These are phyloP conservation scores for Ichneumoninae sp. DNA, from an alignment of 2,888 invertebrate species.

Conservation along the genomic window DNA sequence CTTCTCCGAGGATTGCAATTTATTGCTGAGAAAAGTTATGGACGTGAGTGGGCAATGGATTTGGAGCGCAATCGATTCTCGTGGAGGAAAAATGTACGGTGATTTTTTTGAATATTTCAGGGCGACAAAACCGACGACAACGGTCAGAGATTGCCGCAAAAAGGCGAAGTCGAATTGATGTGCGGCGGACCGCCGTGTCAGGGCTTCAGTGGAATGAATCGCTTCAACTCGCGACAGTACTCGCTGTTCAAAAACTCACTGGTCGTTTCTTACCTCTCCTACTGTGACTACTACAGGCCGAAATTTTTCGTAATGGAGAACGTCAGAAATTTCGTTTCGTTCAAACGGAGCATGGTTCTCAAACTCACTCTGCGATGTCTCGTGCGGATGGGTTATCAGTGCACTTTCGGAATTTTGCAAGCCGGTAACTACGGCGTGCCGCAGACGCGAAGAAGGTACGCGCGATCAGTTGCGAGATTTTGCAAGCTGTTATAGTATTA, in stretches of 20 bases:
- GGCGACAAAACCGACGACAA: constrained; percentile 85
- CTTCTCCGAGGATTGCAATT: constrained; percentile 93
- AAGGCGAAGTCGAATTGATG: constrained; percentile 92
- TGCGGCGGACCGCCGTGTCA: constrained; percentile 96
- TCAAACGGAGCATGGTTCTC: constrained; percentile 92
- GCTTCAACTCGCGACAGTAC: constrained; percentile 93
- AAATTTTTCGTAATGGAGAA: constrained; percentile 94
- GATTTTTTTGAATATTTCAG: constrained; percentile 71
- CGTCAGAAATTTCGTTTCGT: constrained; percentile 94
- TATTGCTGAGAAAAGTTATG: constrained; percentile 89
- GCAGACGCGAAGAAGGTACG: constrained; percentile 90
- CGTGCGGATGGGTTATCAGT: constrained; percentile 94
- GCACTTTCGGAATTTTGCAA: constrained; percentile 93
- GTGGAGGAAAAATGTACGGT: not conserved
- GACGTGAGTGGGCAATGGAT: constrained; percentile 82
- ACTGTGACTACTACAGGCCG: constrained; percentile 94
- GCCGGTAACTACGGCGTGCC: constrained; percentile 95
- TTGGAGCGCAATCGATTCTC: constrained; percentile 25
- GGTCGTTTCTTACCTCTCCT: constrained; percentile 92
- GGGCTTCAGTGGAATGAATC: constrained; percentile 95
- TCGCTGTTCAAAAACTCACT: constrained; percentile 94
- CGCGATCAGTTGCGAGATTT: not conserved
- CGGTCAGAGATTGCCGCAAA: constrained; percentile 88
- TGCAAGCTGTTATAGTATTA: too few relatives aligned
- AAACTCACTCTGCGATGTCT: constrained; percentile 92